Base-by-base conservation (phyloP, 2,888 invertebrate genomes). In the Tanaodytes sp. region DNA sequence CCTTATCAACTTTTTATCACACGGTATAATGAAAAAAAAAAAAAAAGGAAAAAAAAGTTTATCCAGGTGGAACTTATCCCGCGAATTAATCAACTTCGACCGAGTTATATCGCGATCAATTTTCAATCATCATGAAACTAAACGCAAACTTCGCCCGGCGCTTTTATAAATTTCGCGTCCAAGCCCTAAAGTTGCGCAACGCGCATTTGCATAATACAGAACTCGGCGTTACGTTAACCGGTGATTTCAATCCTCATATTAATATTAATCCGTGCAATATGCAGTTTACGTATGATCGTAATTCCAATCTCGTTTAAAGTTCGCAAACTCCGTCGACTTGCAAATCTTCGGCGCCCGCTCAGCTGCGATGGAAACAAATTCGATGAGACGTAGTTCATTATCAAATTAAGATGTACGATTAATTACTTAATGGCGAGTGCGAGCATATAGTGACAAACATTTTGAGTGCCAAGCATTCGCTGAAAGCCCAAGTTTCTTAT, bases 401-500 rank as follows among this genome's bases (percentile, higher is more conserved):
- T 57, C 31, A 42, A 20, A 58, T 62, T 58, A 62, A 57, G 58
- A 59, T 63, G 39, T 48, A 69, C 57, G 51, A 69, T 69, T 69
- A 58, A 69, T 69, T 59, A 69, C 48, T 40, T 68, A 63, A 68
- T 64, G 48, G 64, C 55, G 46, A 69, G 48, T 54, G 68, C 48
- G 46, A 46, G 36, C 31, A 20, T 52, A 58, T 51, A 46, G 57
- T 27, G 51, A 55, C 55, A 59, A 67, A 55, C 61, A 48, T 49
- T 55, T 43, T 37, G 37, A 43, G 57, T 49, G 52, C 46, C 39
- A 62, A 63, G 54, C 49, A 36, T 40, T 23, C 23, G 54, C 46
- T 58, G 63, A 59, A 63, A 59, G 68, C 31, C 42, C 16, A 62
- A 68, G 58, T 68, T 63, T 63, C 51, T 62, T 58, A 43, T 59